Conservation (phyloP, 2,888 invertebrate genomes). For the Caenorhabditis angaria region DNA sequence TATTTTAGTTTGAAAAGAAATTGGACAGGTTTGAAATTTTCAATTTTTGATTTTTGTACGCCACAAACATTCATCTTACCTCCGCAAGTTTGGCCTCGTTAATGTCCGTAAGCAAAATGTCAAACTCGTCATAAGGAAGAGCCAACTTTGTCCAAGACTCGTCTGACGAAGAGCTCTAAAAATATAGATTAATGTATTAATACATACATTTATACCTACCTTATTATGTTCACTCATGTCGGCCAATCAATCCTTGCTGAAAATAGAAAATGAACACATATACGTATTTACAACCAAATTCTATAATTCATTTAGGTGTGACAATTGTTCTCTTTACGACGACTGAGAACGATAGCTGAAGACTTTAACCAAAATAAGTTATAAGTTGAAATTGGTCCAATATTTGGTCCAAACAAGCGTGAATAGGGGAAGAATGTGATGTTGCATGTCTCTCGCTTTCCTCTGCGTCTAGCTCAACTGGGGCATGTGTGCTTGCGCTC, state of each 20-base stretch:
- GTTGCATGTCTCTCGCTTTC: conserved; percentile 16
- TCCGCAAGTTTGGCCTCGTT: conserved; percentile 36
- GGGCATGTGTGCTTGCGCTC: conserved; percentile 14
- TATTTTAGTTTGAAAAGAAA: too few species aligned
- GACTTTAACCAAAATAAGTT: too few species aligned
- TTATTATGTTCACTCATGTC: conserved; percentile 43
- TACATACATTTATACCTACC: conserved; percentile 41
- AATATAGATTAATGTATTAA: conserved; percentile 46
- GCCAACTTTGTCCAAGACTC: conserved; percentile 38
- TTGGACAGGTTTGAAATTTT: too few species aligned
- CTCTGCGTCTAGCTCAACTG: conserved; percentile 19
- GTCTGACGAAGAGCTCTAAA: conserved; percentile 50
- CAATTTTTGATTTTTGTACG: too few species aligned
- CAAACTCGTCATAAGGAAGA: conserved; percentile 43
- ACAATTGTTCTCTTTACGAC: too few species aligned
- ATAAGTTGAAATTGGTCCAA: too few species aligned
- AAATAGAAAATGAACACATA: conserved; percentile 40
- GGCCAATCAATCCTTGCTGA: conserved; percentile 22
- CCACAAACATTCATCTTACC: conserved; percentile 31
- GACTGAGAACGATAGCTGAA: too few species aligned
- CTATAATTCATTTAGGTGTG: too few species aligned
- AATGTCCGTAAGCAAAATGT: conserved; percentile 45
- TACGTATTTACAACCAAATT: too few species aligned
- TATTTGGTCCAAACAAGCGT: too few species aligned
- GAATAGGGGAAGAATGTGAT: conserved; percentile 19